These are phyloP conservation scores for Phthorimaea operculella DNA, from an alignment of 1,140 invertebrate genomes.

Conservation along the genomic window DNA sequence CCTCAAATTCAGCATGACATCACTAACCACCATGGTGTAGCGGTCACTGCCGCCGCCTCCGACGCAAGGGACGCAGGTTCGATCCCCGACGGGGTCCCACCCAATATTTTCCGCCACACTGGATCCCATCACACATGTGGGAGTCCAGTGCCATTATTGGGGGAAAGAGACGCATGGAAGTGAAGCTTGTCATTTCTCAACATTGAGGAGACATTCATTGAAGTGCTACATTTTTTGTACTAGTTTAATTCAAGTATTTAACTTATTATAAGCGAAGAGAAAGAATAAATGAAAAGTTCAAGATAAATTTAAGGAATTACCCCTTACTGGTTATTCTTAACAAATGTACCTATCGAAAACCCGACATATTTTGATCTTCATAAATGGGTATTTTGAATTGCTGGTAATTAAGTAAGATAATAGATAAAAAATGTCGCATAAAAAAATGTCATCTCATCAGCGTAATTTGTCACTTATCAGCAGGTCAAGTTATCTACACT, in stretches of 20 bases:
- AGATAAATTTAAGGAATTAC: too few relatives aligned
- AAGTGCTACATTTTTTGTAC: slow-evolving; percentile 37
- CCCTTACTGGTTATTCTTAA: too few relatives aligned
- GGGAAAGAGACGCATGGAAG: slow-evolving; percentile 44
- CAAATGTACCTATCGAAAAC: too few relatives aligned
- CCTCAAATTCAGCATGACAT: neutral
- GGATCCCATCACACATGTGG: slow-evolving; percentile 47
- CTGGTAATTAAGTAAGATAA: too few relatives aligned
- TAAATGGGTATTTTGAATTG: too few relatives aligned
- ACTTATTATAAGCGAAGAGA: too few relatives aligned
- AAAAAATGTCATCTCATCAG: too few relatives aligned
- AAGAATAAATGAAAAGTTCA: too few relatives aligned
- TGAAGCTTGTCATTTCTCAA: slow-evolving; percentile 38
- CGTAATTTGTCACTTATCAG: too few relatives aligned
- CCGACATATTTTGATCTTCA: too few relatives aligned
- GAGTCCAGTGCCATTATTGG: slow-evolving; percentile 55
- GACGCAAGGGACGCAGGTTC: slow-evolving; percentile 27
- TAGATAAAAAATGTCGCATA: too few relatives aligned
- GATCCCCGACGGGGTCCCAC: slow-evolving; percentile 15
- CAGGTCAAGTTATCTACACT: too few relatives aligned
- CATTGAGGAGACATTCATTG: slow-evolving; percentile 39
- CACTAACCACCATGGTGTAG: neutral
- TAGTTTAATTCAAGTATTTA: neutral
- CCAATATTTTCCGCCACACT: slow-evolving; percentile 61
- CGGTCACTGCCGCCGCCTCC: neutral